These are phyloP conservation scores for Periophthalmodon schlosseri DNA, from an alignment of 2,113 vertebrate species.

Conservation along the genomic window DNA sequence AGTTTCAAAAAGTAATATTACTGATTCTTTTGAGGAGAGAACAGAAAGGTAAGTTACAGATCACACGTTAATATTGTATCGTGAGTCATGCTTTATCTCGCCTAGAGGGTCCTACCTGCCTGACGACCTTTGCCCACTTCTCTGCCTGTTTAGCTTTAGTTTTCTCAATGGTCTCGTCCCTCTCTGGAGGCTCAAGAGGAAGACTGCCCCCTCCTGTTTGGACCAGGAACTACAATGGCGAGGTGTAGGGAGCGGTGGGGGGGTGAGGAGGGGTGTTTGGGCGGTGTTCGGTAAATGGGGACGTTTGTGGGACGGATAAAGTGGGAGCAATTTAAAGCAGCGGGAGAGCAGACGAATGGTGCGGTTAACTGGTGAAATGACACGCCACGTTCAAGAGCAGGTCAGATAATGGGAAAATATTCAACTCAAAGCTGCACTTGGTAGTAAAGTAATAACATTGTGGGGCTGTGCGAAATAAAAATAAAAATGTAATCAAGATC, in stretches of 20 bases:
- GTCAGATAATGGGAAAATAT: constrained; percentile 57
- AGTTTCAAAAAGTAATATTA: too few relatives aligned
- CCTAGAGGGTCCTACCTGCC: constrained; percentile 88
- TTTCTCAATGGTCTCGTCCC: constrained; percentile 83
- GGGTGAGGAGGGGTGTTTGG: constrained; percentile 30
- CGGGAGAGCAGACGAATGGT: constrained; percentile 49
- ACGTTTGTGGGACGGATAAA: constrained; percentile 24
- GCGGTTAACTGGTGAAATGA: constrained; percentile 54
- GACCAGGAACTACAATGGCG: constrained; percentile 71
- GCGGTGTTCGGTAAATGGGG: constrained; percentile 50
- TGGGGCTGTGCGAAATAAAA: too few relatives aligned
- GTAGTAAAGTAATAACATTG: not conserved
- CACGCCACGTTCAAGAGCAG: constrained; percentile 44
- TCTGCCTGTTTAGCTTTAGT: constrained; percentile 89
- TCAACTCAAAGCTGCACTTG: constrained; percentile 33
- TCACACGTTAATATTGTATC: too few relatives aligned
- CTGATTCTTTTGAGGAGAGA: too few relatives aligned
- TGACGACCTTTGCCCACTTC: constrained; percentile 92
- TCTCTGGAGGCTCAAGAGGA: constrained; percentile 86
- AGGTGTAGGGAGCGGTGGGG: constrained; percentile 36
- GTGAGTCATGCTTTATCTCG: constrained; percentile 21
- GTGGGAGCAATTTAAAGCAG: constrained; percentile 44
- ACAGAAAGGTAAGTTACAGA: too few relatives aligned
- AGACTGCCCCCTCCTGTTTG: constrained; percentile 81
- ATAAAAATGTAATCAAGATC: too few relatives aligned